Conservation (phyloP, 2,888 invertebrate species). For the Deilephila porcellus region DNA sequence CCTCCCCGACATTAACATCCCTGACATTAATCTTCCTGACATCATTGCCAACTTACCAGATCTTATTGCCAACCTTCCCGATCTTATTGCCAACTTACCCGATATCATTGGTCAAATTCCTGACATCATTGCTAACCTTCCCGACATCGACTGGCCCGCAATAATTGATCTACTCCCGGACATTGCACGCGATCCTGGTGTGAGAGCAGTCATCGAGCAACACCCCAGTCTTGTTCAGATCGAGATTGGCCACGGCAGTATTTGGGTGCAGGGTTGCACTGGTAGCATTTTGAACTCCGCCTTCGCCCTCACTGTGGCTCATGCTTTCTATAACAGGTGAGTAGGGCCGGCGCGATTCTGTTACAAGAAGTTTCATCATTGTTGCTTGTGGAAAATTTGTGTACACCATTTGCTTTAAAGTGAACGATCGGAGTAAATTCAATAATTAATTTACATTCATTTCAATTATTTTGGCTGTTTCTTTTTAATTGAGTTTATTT, state of each 20-base stretch:
- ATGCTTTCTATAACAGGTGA: conserved; percentile 43
- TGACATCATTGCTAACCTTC: conserved; percentile 19
- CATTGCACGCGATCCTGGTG: conserved; percentile 33
- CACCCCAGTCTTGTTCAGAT: conserved; percentile 42
- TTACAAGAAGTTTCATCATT: too few relatives aligned
- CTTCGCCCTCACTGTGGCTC: conserved; percentile 42
- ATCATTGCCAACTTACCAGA: conserved; percentile 4
- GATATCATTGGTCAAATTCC: background rate
- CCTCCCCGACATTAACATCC: background rate
- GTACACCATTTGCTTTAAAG: too few relatives aligned
- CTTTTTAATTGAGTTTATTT: too few relatives aligned
- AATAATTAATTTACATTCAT: too few relatives aligned
- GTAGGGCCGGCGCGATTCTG: conserved; percentile 21
- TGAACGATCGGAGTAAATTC: too few relatives aligned
- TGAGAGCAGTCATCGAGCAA: conserved; percentile 31
- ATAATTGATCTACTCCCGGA: conserved; percentile 13
- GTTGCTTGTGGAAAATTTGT: too few relatives aligned
- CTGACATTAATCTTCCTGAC: background rate
- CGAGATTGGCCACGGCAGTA: conserved; percentile 31
- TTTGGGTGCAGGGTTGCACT: conserved; percentile 45
- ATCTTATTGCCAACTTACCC: conserved; percentile 1
- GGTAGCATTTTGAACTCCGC: conserved; percentile 39
- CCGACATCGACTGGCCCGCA: conserved; percentile 40
- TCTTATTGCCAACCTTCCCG: background rate
- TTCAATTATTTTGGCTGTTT: too few relatives aligned